These are phyloP conservation scores for Rhingia campestris DNA, from an alignment of 2,888 invertebrate species.

Conservation along the genomic window DNA sequence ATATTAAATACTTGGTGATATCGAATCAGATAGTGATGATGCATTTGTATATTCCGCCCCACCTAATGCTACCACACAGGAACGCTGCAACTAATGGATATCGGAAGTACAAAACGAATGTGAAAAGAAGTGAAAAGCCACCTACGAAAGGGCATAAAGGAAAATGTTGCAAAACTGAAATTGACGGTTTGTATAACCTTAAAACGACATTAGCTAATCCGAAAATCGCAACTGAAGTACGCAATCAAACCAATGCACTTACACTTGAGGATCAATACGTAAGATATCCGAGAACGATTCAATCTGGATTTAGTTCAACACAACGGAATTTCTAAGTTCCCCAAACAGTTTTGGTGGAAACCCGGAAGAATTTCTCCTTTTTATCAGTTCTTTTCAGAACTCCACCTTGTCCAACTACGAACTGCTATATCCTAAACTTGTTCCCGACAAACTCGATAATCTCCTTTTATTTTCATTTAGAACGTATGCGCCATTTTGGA, in stretches of 20 bases:
- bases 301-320: background rate
- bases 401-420: constrained; percentile 3
- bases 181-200: too few relatives aligned
- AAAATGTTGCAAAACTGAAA: background rate
- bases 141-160: background rate
- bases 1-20: constrained; percentile 26
- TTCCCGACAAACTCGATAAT: background rate
- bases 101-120: constrained; percentile 5
- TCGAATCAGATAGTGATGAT: constrained; percentile 4
- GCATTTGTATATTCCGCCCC: too few relatives aligned
- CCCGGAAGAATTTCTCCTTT: constrained; percentile 21
- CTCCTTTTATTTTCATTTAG: background rate
- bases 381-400: background rate
- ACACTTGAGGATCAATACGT: too few relatives aligned
- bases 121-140: constrained; percentile 11
- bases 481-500: background rate
- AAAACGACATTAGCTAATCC: too few relatives aligned
- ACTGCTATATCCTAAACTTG: background rate
- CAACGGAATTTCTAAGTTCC: constrained; percentile 5
- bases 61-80: background rate
- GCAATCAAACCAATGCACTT: too few relatives aligned
- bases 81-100: constrained; percentile 1
- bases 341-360: constrained; percentile 17
- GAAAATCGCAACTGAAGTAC: too few relatives aligned
- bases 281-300: background rate